Conservation (phyloP, 2,113 vertebrate genomes). For the Stigmatopora argus region DNA sequence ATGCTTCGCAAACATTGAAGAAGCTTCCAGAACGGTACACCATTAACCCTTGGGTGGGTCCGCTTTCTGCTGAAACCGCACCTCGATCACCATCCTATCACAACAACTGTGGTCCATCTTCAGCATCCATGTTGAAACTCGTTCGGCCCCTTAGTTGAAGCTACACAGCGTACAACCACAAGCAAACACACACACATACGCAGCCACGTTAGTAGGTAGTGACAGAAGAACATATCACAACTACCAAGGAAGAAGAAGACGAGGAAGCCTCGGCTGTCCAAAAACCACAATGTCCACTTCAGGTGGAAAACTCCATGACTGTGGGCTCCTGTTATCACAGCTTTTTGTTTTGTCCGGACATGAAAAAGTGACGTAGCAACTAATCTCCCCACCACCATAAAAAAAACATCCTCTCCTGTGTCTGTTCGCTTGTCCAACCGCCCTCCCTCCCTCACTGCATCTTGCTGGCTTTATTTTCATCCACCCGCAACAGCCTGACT, state of each 20-base stretch:
- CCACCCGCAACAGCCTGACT: constrained; percentile 68
- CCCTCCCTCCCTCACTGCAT: constrained; percentile 53
- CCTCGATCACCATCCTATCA: constrained; percentile 29
- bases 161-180: constrained; percentile 32
- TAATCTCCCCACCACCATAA: constrained; percentile 68
- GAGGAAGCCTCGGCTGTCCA: constrained; percentile 53
- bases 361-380: constrained; percentile 82
- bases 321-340: constrained; percentile 68
- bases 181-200: constrained; percentile 28
- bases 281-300: constrained; percentile 55
- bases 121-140: constrained; percentile 75
- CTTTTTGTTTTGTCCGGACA: constrained; percentile 68
- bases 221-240: constrained; percentile 55
- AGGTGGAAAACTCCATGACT: constrained; percentile 66
- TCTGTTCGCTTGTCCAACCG: constrained; percentile 35
- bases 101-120: constrained; percentile 70
- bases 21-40: constrained; percentile 83
- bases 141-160: constrained; percentile 58
- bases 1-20: constrained; percentile 70
- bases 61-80: constrained; percentile 52
- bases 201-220: constrained; percentile 21
- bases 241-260: constrained; percentile 61
- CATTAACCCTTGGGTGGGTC: constrained; percentile 73
- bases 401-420: constrained; percentile 39
- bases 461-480: constrained; percentile 76